Evolutionary conservation across 2,113 vertebrate genomes (phyloP).

Genomic region (Brachyhypopomus occidentalis): DNA sequence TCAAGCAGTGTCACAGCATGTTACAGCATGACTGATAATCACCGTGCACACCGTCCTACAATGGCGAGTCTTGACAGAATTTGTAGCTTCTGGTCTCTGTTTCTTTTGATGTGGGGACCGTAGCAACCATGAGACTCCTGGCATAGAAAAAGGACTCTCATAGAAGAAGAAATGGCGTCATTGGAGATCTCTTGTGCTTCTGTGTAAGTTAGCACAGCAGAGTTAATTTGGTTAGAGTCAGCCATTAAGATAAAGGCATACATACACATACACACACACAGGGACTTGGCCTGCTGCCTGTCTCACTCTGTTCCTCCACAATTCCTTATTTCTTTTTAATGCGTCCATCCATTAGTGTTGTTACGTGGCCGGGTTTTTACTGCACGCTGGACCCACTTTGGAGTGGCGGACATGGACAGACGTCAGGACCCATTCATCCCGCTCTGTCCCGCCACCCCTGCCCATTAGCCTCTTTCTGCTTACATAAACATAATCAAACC

Average conservation of each 20-base stretch:
- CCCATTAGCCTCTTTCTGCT: constrained; percentile 44
- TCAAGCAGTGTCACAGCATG: constrained; percentile 1
- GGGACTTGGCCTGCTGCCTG: neutral
- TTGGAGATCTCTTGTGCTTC: neutral
- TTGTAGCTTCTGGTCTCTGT: constrained; percentile 5
- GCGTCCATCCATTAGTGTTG: constrained; percentile 43
- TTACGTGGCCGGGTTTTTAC: constrained; percentile 33
- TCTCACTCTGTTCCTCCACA: neutral
- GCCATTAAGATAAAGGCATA: constrained; percentile 6
- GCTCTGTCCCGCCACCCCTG: neutral
- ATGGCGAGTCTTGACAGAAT: neutral
- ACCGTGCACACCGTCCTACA: neutral
- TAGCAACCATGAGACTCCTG: neutral
- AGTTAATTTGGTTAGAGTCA: constrained; percentile 31
- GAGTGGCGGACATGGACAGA: constrained; percentile 42
- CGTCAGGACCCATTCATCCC: constrained; percentile 40
- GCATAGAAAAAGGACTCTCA: neutral
- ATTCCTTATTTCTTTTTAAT: constrained; percentile 38
- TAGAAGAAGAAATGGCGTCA: neutral
- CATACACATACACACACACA: neutral
- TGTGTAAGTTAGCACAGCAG: neutral
- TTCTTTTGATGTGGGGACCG: neutral
- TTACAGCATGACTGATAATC: constrained; percentile 9
- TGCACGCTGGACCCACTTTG: constrained; percentile 36
- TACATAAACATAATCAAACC: constrained; percentile 53